Conservation (phyloP, 2,888 invertebrate genomes). For the Drosophila glabriapex region DNA sequence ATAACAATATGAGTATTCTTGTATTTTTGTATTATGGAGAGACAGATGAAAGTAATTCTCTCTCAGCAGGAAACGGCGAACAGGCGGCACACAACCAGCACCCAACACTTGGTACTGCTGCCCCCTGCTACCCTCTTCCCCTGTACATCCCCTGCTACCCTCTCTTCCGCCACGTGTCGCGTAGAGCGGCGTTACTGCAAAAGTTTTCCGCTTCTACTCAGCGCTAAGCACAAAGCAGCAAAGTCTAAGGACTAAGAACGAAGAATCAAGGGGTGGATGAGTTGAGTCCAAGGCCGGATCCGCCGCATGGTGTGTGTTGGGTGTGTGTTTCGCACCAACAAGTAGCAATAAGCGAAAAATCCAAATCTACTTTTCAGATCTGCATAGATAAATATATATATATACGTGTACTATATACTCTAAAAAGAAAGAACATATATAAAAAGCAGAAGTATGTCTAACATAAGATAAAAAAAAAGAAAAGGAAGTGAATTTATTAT, state of each 20-base stretch:
- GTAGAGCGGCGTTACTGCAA: constrained; percentile 34
- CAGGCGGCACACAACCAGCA: constrained; percentile 28
- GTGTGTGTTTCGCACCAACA: constrained; percentile 40
- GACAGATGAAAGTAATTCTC: constrained; percentile 56
- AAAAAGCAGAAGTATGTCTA: not conserved
- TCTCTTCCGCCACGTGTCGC: constrained; percentile 58
- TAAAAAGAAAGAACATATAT: not conserved
- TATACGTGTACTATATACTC: not conserved
- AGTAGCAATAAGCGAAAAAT: constrained; percentile 38
- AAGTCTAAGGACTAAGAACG: not conserved
- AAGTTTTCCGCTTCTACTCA: constrained; percentile 51
- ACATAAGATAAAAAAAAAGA: not conserved
- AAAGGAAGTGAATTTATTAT: too few relatives aligned
- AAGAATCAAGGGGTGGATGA: constrained; percentile 13
- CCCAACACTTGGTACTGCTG: constrained; percentile 1
- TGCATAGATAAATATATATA: not conserved
- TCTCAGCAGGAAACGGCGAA: constrained; percentile 57
- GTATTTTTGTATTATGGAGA: constrained; percentile 10
- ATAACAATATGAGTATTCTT: constrained; percentile 20
- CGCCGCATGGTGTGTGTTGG: constrained; percentile 28
- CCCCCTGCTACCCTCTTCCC: not conserved
- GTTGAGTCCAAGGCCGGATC: constrained; percentile 13
- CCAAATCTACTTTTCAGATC: constrained; percentile 22
- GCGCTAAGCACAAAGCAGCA: not conserved
- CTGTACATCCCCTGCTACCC: not conserved